A percentile compares a stretch with the other conserved stretches of the same genome.
Conservation (phyloP, 2,113 vertebrate genomes). For the Todiramphus saurophagus region DNA sequence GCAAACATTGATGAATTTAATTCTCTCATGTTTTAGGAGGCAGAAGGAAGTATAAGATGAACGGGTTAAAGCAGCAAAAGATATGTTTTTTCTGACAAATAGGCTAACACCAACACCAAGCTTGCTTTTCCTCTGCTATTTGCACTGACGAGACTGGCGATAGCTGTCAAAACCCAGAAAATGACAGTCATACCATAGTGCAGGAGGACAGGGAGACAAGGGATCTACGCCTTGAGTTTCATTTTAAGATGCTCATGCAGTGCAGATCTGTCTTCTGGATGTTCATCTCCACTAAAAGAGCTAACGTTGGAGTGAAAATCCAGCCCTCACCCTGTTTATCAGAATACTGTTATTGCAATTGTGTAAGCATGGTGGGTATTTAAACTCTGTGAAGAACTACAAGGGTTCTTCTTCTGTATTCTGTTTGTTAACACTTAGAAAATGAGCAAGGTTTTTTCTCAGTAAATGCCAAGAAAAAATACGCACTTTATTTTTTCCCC, state of each 20-base stretch:
- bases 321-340: neutral
- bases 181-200: neutral
- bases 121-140: neutral
- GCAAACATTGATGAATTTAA: neutral
- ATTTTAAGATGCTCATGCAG: neutral
- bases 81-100: neutral
- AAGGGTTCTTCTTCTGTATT: neutral
- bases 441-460: neutral
- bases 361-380: neutral
- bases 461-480: neutral
- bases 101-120: neutral
- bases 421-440: slow-evolving; percentile 5
- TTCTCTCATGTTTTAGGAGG: neutral
- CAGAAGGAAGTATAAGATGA: neutral
- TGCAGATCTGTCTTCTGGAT: neutral
- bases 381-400: neutral
- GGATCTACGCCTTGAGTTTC: neutral
- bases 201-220: neutral
- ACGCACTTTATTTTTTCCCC: neutral
- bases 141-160: neutral
- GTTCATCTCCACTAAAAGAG: neutral
- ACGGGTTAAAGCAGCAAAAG: neutral
- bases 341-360: neutral
- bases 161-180: neutral
- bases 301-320: neutral